These are phyloP conservation scores for Dendroctonus ponderosae DNA, from an alignment of 1,140 invertebrate species.

Conservation along the genomic window DNA sequence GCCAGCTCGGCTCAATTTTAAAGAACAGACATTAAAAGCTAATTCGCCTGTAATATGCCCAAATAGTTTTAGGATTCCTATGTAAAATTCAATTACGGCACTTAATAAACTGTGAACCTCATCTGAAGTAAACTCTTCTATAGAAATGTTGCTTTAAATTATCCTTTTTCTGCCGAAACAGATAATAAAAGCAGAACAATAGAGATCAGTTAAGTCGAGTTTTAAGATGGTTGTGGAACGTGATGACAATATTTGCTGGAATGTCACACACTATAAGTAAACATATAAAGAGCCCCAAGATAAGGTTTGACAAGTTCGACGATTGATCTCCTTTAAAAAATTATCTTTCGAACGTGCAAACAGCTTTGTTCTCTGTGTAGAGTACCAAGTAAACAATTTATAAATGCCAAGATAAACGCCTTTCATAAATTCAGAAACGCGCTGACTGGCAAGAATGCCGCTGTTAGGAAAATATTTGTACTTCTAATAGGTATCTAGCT, in stretches of 20 bases:
- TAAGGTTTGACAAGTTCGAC: constrained; percentile 23
- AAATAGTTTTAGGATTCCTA: constrained; percentile 28
- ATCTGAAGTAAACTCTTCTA: background rate
- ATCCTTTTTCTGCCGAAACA: too few species aligned
- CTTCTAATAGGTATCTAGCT: constrained; percentile 21
- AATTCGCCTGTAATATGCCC: constrained; percentile 21
- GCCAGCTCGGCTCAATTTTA: constrained; percentile 15
- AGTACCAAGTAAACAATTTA: constrained; percentile 26
- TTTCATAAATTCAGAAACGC: constrained; percentile 27
- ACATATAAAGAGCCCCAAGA: constrained; percentile 12
- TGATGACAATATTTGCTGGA: too few species aligned
- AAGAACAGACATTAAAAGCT: constrained; percentile 25
- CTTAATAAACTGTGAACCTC: constrained; percentile 21
- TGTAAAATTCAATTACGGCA: constrained; percentile 22
- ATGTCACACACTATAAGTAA: background rate
- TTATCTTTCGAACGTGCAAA: constrained; percentile 19
- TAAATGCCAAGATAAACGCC: constrained; percentile 30
- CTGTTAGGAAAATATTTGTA: constrained; percentile 26
- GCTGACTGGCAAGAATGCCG: constrained; percentile 28
- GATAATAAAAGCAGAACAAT: too few species aligned
- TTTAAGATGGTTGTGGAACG: too few species aligned
- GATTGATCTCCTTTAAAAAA: constrained; percentile 24
- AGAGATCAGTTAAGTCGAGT: too few species aligned
- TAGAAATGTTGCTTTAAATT: too few species aligned
- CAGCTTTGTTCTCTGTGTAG: constrained; percentile 19